These are phyloP conservation scores for Ricordea florida DNA, from an alignment of 92 coral and sea anemone genomes.

Conservation along the genomic window DNA sequence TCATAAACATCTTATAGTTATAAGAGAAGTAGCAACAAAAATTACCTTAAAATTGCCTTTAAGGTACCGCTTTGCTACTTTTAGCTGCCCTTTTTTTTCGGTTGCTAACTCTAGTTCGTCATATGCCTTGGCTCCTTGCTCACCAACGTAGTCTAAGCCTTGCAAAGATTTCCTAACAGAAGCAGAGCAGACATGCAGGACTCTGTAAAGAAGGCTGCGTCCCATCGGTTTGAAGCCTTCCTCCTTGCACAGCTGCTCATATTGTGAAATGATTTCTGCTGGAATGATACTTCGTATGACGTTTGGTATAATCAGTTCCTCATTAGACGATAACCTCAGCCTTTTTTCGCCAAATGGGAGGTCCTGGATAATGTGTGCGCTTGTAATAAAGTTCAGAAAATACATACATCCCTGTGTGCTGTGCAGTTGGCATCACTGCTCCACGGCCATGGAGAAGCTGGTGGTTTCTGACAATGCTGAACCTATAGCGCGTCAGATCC, in stretches of 20 bases:
- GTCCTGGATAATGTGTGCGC: conserved; percentile 51
- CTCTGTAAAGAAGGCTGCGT: conserved; percentile 22
- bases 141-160: background rate
- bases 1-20: too few species aligned
- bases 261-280: too few species aligned
- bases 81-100: too few species aligned
- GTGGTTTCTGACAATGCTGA: conserved; percentile 55
- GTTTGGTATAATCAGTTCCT: background rate
- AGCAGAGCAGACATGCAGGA: conserved; percentile 20
- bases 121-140: too few species aligned
- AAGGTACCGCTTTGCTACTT: too few species aligned
- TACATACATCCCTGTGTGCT: conserved; percentile 41
- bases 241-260: too few species aligned
- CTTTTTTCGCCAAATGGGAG: too few species aligned
- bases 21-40: too few species aligned
- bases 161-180: background rate
- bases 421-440: conserved; percentile 23
- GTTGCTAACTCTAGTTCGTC: too few species aligned
- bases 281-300: background rate
- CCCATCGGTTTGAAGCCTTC: too few species aligned
- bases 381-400: conserved; percentile 51
- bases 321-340: too few species aligned
- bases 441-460: conserved; percentile 61
- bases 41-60: too few species aligned
- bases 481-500: conserved; percentile 48